These are phyloP conservation scores for Corvus moneduloides DNA, from an alignment of 2,113 vertebrate species.

Conservation along the genomic window DNA sequence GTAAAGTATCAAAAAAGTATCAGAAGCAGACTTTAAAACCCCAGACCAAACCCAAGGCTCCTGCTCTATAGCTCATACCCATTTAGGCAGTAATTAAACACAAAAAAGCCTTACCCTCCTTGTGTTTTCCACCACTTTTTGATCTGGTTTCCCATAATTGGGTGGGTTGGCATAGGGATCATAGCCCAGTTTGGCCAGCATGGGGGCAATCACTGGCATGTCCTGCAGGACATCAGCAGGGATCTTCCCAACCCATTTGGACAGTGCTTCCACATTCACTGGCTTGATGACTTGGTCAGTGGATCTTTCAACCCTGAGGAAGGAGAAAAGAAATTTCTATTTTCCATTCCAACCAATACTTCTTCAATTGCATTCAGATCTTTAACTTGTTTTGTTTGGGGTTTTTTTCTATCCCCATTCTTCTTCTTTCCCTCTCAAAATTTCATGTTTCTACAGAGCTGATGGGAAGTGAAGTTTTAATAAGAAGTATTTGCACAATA, in stretches of 20 bases:
- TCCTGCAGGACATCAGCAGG: conserved; percentile 90
- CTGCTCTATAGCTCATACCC: neutral
- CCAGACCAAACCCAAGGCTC: neutral
- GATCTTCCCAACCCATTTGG: conserved; percentile 98
- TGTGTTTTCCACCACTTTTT: conserved; percentile 93
- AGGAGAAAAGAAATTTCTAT: neutral
- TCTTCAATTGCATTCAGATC: neutral
- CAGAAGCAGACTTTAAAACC: neutral
- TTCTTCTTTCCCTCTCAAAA: neutral
- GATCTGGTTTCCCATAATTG: conserved; percentile 92
- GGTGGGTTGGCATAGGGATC: conserved; percentile 94
- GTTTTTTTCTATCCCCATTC: accelerated
- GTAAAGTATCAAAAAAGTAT: neutral
- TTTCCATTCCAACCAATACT: neutral
- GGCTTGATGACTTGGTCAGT: conserved; percentile 98
- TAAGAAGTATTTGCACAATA: neutral
- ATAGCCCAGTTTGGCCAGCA: conserved; percentile 93
- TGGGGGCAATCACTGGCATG: conserved; percentile 92
- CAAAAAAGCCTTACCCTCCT: conserved; percentile 83
- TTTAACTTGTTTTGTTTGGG: neutral
- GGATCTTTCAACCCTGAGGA: conserved; percentile 90
- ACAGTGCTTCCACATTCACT: conserved; percentile 92
- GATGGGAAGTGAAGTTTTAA: neutral
- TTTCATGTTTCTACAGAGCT: neutral
- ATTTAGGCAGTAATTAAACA: neutral